Base-by-base conservation (phyloP, 2,113 vertebrate genomes). In the Silurus asotus region DNA sequence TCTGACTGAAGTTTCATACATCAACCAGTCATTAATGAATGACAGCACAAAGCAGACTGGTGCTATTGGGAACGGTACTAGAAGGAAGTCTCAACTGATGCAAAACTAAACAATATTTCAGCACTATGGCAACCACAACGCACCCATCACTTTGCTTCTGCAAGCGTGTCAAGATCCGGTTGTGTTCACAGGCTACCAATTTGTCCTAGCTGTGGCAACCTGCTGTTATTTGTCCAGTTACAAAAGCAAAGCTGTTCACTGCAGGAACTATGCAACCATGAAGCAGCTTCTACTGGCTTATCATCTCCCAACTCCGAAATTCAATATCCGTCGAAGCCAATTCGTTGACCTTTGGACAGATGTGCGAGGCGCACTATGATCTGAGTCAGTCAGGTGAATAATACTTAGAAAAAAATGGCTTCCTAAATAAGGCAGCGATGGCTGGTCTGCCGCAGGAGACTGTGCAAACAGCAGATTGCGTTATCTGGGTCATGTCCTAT, bases 291-390 rank as follows among this genome's bases (percentile, higher is more conserved):
- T 74, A 15, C 17, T n/a, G 65, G n/a, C 83, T 87, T 81, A 89
- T 86, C 83, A n/a, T 53, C 72, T 78, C 6, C 45, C 49, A 20
- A 53, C 83, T 83, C 56, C 48, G 81, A 62, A 37, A 90, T 85
- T 75, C 84, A 74, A 79, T 83, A 62, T 88, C 91, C 86, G 65
- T 69, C n/a, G 65, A 87, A 82, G 84, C 88, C 72, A 82, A 88
- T 64, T 84, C 69, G 82, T 23, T 85, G 91, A 94, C 91, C 91
- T 93, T 93, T 91, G 86, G 85, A 85, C 91, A 25, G 4, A 58
- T 79, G 64, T 65, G 6, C 37, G 58, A 53, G 20, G 65, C 53
- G 48, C 65, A 51, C 86, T 58, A 65, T 84, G 23, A 53, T 49
- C 59, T 28, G 1, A 88, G 86, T 59, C 70, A 87, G 70, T 77